A percentile compares a stretch with the other conserved stretches of the same genome.
Conservation (phyloP, 2,113 vertebrate genomes). For the Trematocara zebra region DNA sequence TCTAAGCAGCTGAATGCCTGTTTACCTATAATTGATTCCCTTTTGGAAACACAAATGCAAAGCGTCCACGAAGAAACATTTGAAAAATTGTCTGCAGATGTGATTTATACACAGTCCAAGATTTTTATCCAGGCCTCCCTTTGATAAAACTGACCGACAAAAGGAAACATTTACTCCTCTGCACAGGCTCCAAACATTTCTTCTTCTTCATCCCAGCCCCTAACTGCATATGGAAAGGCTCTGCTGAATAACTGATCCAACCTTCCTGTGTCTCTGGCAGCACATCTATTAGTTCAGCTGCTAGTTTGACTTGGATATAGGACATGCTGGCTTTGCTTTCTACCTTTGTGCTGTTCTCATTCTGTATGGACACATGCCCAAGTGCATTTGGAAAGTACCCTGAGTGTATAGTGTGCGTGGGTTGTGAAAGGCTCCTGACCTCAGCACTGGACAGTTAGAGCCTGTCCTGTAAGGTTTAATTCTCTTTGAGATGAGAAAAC, state of each 20-base stretch:
- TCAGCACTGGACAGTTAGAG: not conserved
- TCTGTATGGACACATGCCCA: not conserved
- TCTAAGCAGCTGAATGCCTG: not conserved
- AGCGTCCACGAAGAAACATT: not conserved
- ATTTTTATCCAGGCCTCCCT: constrained; percentile 10
- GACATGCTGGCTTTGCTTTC: not conserved
- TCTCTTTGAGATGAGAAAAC: not conserved
- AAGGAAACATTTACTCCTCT: constrained; percentile 43
- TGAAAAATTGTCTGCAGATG: constrained; percentile 28
- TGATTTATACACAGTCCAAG: constrained; percentile 1
- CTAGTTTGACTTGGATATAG: constrained; percentile 3
- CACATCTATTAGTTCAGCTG: constrained; percentile 55
- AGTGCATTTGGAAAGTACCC: not conserved
- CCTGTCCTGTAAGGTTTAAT: not conserved
- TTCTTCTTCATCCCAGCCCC: not conserved
- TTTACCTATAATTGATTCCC: constrained; percentile 21
- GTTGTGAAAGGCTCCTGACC: not conserved
- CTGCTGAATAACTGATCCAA: constrained; percentile 25
- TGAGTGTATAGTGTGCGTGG: not conserved
- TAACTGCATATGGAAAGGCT: constrained; percentile 34
- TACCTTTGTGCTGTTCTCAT: constrained; percentile 2
- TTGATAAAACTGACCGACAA: constrained; percentile 34
- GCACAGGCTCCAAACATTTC: constrained; percentile 15
- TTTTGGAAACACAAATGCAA: constrained; percentile 8
- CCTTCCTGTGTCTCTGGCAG: constrained; percentile 45